Evolutionary conservation across 2,113 vertebrate genomes (phyloP), one percentile per base, ranked within the genome.

Genomic region (Channa maculata): DNA sequence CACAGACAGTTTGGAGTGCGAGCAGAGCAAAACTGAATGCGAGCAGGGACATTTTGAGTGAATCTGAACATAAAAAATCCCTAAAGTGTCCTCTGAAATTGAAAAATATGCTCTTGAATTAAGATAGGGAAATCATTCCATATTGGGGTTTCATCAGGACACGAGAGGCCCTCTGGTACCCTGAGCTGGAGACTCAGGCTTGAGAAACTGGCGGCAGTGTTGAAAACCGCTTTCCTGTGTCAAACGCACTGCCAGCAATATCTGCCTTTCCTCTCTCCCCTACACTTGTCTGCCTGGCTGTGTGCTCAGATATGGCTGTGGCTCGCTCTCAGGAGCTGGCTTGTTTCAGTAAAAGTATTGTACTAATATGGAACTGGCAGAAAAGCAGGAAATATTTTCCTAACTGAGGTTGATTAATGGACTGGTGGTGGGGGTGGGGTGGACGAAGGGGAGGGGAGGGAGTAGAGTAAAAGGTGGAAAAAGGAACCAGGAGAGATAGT

Each of bases 341-440:
- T 80, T 74, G 71, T 82, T 73, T 86, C 49, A 83, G 71, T 65
- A 5, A 80, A 83, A 88, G 84, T 75, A 88, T 88, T 90, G 90
- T 84, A 90, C 87, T 91, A 85, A 91, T 91, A 91, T 91, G 92
- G 90, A 88, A n/a, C 83, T 90, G 86, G 85, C 86, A 80, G 72
- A 78, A 80, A 80, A 2, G 75, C 85, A 86, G 89, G 91, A 89
- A 89, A 92, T 91, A 85, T 87, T 92, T 91, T 88, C 80, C 80
- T 71, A 83, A 80, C 78, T 72, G 88, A 87, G 84, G 75, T 34
- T 81, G 80, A 82, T 89, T 86, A 86, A 83, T 70, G 87, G 49
- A 53, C 48, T 62, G 49, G 60, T 58, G 54, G 37, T 65, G 37
- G 61, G 36, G 66, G 15, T 44, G 34, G 49, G 45, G 76, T 11